Evolutionary conservation across 35 echinoderm and acorn worm genomes (phyloP).

Genomic region (Anneissia japonica): DNA sequence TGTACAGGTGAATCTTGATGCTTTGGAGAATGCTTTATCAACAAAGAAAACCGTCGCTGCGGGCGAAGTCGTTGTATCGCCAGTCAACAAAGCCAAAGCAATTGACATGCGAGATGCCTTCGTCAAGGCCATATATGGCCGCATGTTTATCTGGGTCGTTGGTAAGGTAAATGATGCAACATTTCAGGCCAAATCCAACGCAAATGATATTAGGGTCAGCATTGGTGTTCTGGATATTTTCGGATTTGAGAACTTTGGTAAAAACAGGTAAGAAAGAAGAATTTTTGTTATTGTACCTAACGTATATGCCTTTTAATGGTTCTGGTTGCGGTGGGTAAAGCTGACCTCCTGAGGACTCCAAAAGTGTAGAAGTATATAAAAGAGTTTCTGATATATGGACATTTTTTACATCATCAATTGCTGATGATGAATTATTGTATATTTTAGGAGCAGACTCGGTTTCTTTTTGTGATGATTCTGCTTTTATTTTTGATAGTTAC

Average conservation of each 20-base stretch:
- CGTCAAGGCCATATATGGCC: constrained; percentile 93
- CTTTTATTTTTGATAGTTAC: too few species aligned
- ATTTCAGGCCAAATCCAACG: constrained; percentile 46
- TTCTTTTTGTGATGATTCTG: too few species aligned
- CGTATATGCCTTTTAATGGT: too few species aligned
- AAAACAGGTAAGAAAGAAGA: constrained; percentile 61
- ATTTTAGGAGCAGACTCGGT: too few species aligned
- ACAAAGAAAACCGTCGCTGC: constrained; percentile 66
- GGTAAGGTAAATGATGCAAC: constrained; percentile 84
- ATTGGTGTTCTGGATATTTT: constrained; percentile 96
- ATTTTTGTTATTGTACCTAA: too few species aligned
- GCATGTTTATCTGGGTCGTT: constrained; percentile 94
- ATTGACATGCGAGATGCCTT: constrained; percentile 96
- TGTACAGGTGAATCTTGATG: constrained; percentile 60
- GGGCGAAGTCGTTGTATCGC: constrained; percentile 82
- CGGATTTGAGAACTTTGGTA: constrained; percentile 99
- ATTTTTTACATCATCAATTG: too few species aligned
- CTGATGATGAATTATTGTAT: too few species aligned
- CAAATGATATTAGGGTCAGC: constrained; percentile 53
- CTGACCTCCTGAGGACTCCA: too few species aligned
- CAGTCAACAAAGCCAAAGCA: constrained; percentile 58
- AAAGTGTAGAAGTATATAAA: too few species aligned
- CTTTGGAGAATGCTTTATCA: constrained; percentile 64
- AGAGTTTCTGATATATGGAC: too few species aligned
- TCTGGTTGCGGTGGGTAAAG: too few species aligned